Conservation (phyloP, 2,113 vertebrate genomes). For the Ancistrus triradiatus region DNA sequence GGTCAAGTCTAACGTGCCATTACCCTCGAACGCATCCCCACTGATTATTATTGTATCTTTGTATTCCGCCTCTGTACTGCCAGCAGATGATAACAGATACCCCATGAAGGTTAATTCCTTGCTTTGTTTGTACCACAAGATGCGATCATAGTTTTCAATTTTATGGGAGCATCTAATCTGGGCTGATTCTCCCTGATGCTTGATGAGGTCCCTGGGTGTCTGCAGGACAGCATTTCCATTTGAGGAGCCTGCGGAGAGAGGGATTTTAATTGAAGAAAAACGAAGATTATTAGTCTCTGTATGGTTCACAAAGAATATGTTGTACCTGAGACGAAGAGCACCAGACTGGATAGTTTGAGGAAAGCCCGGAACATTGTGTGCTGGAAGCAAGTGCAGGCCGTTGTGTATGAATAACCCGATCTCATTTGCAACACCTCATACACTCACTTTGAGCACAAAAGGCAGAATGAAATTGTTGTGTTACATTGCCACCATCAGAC, state of each 20-base stretch:
- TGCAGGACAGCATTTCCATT: slow-evolving; percentile 17
- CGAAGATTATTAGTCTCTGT: no score
- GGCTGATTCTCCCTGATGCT: slow-evolving; percentile 6
- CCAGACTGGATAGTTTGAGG: neutral
- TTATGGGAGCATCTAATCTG: slow-evolving; percentile 23
- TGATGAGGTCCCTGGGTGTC: slow-evolving; percentile 17
- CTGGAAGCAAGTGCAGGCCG: neutral
- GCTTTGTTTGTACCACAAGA: slow-evolving; percentile 39
- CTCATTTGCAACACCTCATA: no score
- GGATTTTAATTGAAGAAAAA: neutral
- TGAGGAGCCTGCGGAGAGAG: slow-evolving; percentile 18
- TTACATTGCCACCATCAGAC: slow-evolving; percentile 25
- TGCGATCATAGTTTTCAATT: neutral
- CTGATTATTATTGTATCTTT: neutral
- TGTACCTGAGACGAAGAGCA: neutral
- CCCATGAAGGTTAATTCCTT: slow-evolving; percentile 27
- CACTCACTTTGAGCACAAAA: neutral
- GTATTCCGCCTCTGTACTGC: neutral
- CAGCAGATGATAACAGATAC: neutral
- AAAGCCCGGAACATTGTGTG: neutral
- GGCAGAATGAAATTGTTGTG: neutral
- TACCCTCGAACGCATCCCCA: neutral
- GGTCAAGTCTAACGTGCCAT: neutral
- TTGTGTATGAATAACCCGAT: neutral
- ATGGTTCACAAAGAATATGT: no score